Evolutionary conservation across 2,797 vertebrate species (phyloP), one percentile per base, ranked within the genome.

Genomic region (Hipposideros larvatus): DNA sequence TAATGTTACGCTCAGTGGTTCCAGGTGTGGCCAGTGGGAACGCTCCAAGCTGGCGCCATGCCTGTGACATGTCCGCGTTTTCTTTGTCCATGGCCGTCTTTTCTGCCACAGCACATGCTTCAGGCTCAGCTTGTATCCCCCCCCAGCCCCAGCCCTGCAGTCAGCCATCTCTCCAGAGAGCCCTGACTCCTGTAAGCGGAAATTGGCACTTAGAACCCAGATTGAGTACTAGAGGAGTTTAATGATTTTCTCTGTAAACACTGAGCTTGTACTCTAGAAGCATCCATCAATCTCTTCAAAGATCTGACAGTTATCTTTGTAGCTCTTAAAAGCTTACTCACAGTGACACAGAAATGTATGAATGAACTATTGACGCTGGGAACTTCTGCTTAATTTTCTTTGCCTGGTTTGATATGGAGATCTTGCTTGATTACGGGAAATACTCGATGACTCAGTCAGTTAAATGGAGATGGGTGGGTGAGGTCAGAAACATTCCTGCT

Each of bases 401-500:
- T 26, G 74, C 9, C 7, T n/a, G 43, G 37, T 48, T 37, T 74
- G 51, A 57, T 79, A 26, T 0, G 19, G 43, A 78, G 51, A 37
- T 21, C 59, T 41, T 63, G 55, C 51, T 88, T 28, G 66, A 51
- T 87, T 84, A 43, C 90, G 66, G 63, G 79, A 85, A 89, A 51
- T 8, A 0, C 48, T 83, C 59, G 11, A 7, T 80, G 80, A 34
- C 61, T 94, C 90, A 90, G 85, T 71, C 66, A 48, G 61, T 51
- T 70, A 71, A 77, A 4, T 2, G 3, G 70, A 48, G 48, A 37
- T 46, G 13, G 28, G 71, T 48, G 85, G 86, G n/a, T 83, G 75
- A 93, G 75, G 82, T 92, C 88, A 94, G 75, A 48, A 89, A 37
- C 41, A 94, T 90, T 92, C 26, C 48, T 79, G 34, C 37, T 95